A percentile compares a stretch with the other conserved stretches of the same genome.
These are phyloP conservation scores for Galleria mellonella DNA, from an alignment of 1,140 invertebrate species.

Conservation along the genomic window DNA sequence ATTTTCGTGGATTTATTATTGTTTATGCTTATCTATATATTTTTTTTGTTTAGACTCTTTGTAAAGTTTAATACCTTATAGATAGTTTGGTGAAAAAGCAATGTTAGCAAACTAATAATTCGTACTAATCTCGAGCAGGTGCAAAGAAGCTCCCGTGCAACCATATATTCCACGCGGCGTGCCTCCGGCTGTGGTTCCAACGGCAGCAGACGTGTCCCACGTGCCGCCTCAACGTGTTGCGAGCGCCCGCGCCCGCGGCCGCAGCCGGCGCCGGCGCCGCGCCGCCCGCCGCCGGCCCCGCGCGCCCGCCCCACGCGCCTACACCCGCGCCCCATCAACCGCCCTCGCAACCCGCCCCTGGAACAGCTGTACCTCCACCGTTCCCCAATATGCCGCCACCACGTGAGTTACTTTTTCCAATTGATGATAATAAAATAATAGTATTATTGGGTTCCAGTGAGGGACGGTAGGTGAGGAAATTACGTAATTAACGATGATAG, in stretches of 20 bases:
- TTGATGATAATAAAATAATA: too few relatives aligned
- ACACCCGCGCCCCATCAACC: neutral
- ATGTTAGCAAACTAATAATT: too few relatives aligned
- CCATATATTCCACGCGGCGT: conserved; percentile 99
- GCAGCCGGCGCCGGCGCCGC: conserved; percentile 48
- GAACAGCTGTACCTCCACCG: conserved; percentile 77
- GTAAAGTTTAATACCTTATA: too few relatives aligned
- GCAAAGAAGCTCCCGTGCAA: conserved; percentile 99
- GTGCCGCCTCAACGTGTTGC: conserved; percentile 96
- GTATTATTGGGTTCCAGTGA: conserved; percentile 13
- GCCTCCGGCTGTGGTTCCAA: conserved; percentile 99
- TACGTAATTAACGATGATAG: too few relatives aligned
- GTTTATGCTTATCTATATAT: too few relatives aligned
- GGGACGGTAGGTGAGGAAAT: too few relatives aligned
- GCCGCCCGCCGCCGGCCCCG: conserved; percentile 39
- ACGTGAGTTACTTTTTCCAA: conserved; percentile 27
- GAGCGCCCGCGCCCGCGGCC: conserved; percentile 74
- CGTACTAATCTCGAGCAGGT: conserved; percentile 66
- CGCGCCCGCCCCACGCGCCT: conserved; percentile 53
- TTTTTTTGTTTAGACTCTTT: too few relatives aligned
- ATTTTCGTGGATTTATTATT: too few relatives aligned
- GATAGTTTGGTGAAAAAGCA: too few relatives aligned
- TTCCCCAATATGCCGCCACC: conserved; percentile 74
- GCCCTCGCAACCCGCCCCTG: conserved; percentile 69
- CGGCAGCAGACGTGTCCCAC: conserved; percentile 99